Percentiles rank a stretch among this genome's conserved stretches.
Evolutionary conservation across 2,797 vertebrate species (phyloP).

Genomic region (Poeciliopsis presidionis): DNA sequence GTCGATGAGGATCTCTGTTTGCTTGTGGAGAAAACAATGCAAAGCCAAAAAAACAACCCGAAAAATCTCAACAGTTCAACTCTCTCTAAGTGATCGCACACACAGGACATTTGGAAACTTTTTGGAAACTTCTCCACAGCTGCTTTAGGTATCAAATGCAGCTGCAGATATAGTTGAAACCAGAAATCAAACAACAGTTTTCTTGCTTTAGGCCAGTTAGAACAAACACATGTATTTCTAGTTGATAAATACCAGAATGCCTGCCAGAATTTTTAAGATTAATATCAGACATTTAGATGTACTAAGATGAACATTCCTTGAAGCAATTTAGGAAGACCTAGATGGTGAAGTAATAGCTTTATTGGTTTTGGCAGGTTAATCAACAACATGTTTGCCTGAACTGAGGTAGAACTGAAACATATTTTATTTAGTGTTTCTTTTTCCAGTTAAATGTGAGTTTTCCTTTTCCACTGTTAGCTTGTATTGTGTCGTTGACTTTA

Average conservation of each 20-base stretch:
- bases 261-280: neutral
- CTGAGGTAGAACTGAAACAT: neutral
- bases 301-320: neutral
- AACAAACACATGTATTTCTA: neutral
- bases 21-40: slow-evolving; percentile 4
- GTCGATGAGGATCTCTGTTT: slow-evolving; percentile 15
- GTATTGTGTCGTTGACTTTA: too few relatives aligned
- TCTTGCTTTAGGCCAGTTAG: neutral
- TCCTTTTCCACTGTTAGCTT: too few relatives aligned
- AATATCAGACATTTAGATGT: neutral
- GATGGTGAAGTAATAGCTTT: neutral
- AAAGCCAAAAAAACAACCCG: neutral
- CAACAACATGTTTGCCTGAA: neutral
- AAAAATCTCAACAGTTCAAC: neutral
- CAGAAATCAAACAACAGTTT: neutral
- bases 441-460: neutral
- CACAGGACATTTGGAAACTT: neutral
- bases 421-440: neutral
- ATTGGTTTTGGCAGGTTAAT: neutral
- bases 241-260: neutral
- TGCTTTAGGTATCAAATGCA: neutral
- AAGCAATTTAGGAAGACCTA: neutral
- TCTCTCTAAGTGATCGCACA: neutral
- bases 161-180: neutral
- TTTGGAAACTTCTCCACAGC: neutral